Evolutionary conservation across 2,113 vertebrate species (phyloP), one percentile per base, ranked within the genome.

Genomic region (Delphinapterus leucas): DNA sequence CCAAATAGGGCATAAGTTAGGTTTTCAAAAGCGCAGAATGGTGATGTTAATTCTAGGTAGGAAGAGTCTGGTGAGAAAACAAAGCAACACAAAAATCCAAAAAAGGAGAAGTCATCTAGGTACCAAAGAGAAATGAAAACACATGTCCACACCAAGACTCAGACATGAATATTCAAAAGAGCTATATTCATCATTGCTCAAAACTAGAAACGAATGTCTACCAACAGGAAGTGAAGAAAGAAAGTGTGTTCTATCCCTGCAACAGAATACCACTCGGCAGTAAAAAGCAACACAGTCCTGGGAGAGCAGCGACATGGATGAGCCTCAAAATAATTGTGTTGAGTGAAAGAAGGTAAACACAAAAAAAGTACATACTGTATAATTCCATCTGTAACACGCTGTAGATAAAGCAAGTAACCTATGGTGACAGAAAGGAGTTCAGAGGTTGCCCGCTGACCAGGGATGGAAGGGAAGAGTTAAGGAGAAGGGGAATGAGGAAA

Each of bases 91-190:
- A 49, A 55, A 77, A 53, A 12, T 10, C 55, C 3, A 74, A 71
- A 60, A 21, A 26, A 38, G 44, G 7, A 77, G 8, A 70, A 65
- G 18, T 23, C 15, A 3, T 82, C 20, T 92, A 88, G 33, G 65
- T 93, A 61, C 23, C 1, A 5, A 76, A 90, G 41, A 95, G 68
- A 96, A 97, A 93, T 67, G 5, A 81, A 95, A 88, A 71, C 70
- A 86, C 36, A 55, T 33, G 20, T 36, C 76, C 28, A 87, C 33
- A 76, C 11, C 47, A 68, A 91, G 26, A 67, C 18, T 17, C 55
- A n/a, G 3, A 80, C 18, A 14, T 88, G 53, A 94, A 63, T 90
- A 71, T 33, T 74, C 38, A 90, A 2, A 71, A 26, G 10, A 61
- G 14, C 14, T 84, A 63, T 23, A 65, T 85, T 89, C 67, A 71